Evolutionary conservation across 2,797 vertebrate genomes (phyloP).

Genomic region (Sylvilagus floridanus): DNA sequence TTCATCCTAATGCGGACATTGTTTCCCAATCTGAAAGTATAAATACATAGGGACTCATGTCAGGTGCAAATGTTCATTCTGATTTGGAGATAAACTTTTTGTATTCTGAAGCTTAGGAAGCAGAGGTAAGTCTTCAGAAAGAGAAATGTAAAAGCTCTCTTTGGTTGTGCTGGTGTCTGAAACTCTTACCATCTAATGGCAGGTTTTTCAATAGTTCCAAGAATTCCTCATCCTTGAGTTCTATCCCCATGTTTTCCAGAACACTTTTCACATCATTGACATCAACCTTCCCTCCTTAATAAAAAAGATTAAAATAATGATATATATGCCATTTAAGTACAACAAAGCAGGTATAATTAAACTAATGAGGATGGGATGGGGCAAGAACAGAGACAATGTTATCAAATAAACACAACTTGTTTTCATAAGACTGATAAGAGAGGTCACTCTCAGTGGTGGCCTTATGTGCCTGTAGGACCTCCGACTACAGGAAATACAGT

Average conservation of each 20-base stretch:
- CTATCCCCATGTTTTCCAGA: slow-evolving; percentile 54
- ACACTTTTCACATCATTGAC: slow-evolving; percentile 28
- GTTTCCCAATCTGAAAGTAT: not conserved
- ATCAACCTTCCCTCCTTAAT: slow-evolving; percentile 58
- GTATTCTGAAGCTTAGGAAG: not conserved
- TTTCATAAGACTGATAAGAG: not conserved
- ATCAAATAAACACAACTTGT: not conserved
- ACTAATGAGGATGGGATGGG: not conserved
- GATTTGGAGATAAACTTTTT: not conserved
- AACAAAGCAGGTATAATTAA: not conserved
- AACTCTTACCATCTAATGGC: slow-evolving; percentile 61
- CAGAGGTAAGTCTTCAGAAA: not conserved
- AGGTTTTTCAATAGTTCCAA: slow-evolving; percentile 47
- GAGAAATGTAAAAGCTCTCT: not conserved
- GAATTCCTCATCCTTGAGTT: slow-evolving; percentile 55
- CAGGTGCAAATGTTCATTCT: not conserved
- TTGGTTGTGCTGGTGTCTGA: not conserved
- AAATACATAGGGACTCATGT: not conserved
- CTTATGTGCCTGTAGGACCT: not conserved
- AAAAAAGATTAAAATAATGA: slow-evolving; percentile 32
- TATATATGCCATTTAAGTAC: not conserved
- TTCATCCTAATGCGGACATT: not conserved
- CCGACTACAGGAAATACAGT: not conserved
- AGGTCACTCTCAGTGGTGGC: not conserved
- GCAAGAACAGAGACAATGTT: not conserved